A percentile compares a stretch with the other conserved stretches of the same genome.
Conservation (phyloP, 2,797 vertebrate species). For the Pangasius sanitwongsei region DNA sequence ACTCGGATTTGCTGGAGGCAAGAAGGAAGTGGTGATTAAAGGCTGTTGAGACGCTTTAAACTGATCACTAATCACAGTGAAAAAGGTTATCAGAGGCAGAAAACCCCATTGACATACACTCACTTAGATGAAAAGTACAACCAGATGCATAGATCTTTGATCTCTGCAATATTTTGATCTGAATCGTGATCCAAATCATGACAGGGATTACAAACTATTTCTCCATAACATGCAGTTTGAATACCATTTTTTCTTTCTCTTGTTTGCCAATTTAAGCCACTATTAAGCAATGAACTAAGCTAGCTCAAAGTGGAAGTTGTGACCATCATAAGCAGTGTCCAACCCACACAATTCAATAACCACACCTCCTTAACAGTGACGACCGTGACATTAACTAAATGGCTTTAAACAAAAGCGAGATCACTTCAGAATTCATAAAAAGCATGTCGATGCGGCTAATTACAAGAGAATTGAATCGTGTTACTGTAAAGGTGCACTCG, state of each 20-base stretch:
- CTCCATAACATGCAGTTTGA: conserved; percentile 17
- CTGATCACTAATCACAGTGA: conserved; percentile 24
- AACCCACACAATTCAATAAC: conserved; percentile 5
- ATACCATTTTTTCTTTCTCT: not conserved
- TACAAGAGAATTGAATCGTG: conserved; percentile 32
- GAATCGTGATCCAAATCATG: conserved; percentile 30
- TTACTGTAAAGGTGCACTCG: conserved; percentile 47
- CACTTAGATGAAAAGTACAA: conserved; percentile 12
- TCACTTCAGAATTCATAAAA: conserved; percentile 6
- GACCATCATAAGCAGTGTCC: not conserved
- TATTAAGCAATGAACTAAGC: conserved; percentile 6
- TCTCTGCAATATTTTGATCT: conserved; percentile 37
- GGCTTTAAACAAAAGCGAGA: conserved; percentile 22
- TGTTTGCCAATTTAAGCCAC: not conserved
- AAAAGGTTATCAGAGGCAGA: conserved; percentile 42
- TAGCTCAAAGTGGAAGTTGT: not conserved
- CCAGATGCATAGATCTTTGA: conserved; percentile 45
- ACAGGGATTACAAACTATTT: conserved; percentile 12
- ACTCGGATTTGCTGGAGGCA: conserved; percentile 39
- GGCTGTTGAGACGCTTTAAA: conserved; percentile 36
- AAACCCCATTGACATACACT: conserved; percentile 33
- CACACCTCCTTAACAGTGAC: conserved; percentile 1
- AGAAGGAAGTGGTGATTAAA: conserved; percentile 47
- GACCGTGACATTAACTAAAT: not conserved
- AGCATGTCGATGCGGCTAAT: conserved; percentile 40